Base-by-base conservation (phyloP, 1,140 invertebrate species). In the Spodoptera litura region DNA sequence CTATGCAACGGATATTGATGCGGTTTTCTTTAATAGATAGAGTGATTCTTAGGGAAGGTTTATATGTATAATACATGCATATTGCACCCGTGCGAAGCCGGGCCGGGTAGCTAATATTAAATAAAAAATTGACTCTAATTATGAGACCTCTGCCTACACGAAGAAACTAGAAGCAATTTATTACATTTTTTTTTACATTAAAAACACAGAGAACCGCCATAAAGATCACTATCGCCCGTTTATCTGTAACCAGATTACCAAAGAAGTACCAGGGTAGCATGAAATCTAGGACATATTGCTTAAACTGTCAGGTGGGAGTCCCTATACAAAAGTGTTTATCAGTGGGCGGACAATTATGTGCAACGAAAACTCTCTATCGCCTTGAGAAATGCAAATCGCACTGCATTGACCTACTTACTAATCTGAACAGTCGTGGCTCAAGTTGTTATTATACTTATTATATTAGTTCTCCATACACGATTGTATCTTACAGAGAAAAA, bases 321-420 rank as follows among this genome's bases (percentile, higher is more conserved):
- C 49, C 52, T 51, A 31, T 52, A 52, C 66, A 51, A 70, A 70
- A 15, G 6, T 12, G 8, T 12, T 49, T 66, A 49, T 20, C 15
- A 52, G 72, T 74, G 38, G 72, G 72, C 72, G 72, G 49, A 70
- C 49, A 70, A 70, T 70, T 51, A 70, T 49, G 12, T 52, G 52
- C 11, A 27, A 13, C 64, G 64, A 68, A 68, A 68, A 68, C 64
- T 68, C 49, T 68, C 64, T 53, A 74, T 5, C 44, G 44, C 73
- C 73, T 75, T 75, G 59, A 64, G 58, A 64, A 64, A 75, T 75
- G 59, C 59, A 62, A 78, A 78, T 72, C 51, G 64, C n/a, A 25
- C 44, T 62, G 58, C 77, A 64, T 78, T 78, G 77, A 71, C 68
- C 77, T 44, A 72, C 38, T 71, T 78, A 27, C 20, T 55, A 59